phyloP scores from a whole-genome alignment of 2,797 vertebrate genomes.

The Pangasius sanitwongsei region DNA sequence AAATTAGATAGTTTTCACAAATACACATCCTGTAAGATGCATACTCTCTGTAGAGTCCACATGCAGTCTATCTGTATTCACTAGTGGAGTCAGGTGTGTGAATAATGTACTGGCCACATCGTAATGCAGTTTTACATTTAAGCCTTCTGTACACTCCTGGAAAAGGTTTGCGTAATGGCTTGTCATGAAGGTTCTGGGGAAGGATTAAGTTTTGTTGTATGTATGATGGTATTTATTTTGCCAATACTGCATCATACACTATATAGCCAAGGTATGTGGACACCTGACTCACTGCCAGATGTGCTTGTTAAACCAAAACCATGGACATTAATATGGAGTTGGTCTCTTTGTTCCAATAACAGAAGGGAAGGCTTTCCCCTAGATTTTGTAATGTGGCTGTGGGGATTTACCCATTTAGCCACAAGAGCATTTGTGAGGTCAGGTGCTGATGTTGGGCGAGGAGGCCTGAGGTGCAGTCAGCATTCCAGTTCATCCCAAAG shows the following conservation, averaged over 20 bases:
- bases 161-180: not conserved
- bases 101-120: too few species aligned
- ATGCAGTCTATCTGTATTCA: slow-evolving; percentile 3
- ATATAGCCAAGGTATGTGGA: not conserved
- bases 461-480: not conserved
- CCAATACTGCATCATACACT: not conserved
- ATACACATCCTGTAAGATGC: not conserved
- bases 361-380: not conserved
- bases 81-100: not conserved
- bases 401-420: not conserved
- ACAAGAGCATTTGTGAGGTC: not conserved
- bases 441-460: not conserved
- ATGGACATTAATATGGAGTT: not conserved
- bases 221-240: not conserved
- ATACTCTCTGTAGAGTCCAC: not conserved
- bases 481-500: not conserved
- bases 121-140: not conserved
- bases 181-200: not conserved
- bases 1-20: not conserved
- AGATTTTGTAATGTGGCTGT: not conserved
- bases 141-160: not conserved
- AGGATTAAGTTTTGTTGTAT: too few species aligned
- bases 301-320: not conserved
- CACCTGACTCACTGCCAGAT: not conserved
- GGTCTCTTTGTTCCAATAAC: not conserved